Evolutionary conservation across 2,113 vertebrate genomes (phyloP).

Genomic region (Corvus moneduloides): DNA sequence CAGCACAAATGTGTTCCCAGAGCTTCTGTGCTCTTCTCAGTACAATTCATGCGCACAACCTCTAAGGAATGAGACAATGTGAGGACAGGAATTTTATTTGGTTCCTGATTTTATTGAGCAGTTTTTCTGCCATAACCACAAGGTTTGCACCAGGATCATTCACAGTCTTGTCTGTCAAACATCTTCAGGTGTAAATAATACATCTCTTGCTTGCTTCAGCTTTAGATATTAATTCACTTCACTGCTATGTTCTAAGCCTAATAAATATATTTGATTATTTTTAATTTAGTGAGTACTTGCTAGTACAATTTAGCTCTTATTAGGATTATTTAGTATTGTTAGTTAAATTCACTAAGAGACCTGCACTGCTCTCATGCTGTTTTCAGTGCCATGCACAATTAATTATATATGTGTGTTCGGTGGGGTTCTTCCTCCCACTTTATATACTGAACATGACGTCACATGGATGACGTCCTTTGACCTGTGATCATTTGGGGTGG

Average conservation of each 20-base stretch:
- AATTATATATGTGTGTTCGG: neutral
- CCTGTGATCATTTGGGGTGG: neutral
- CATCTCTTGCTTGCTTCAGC: neutral
- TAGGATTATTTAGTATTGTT: neutral
- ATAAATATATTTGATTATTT: neutral
- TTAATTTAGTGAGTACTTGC: neutral
- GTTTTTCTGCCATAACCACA: neutral
- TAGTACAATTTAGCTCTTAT: neutral
- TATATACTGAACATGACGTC: neutral
- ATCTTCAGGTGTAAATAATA: neutral
- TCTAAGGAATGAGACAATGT: constrained; percentile 17
- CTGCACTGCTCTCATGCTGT: neutral
- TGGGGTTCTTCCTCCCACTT: neutral
- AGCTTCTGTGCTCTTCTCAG: neutral
- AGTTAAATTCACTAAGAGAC: neutral
- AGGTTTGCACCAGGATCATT: neutral
- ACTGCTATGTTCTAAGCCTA: neutral
- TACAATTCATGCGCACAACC: neutral
- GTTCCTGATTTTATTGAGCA: constrained; percentile 28
- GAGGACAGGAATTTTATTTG: constrained; percentile 25
- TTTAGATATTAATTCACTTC: neutral
- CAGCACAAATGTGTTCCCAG: neutral
- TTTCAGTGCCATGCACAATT: neutral
- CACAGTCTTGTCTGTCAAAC: neutral
- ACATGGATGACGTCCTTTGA: no score